Evolutionary conservation across 2,797 vertebrate genomes (phyloP), one percentile per base, ranked within the genome.

Genomic region (Diglossa cyanea): DNA sequence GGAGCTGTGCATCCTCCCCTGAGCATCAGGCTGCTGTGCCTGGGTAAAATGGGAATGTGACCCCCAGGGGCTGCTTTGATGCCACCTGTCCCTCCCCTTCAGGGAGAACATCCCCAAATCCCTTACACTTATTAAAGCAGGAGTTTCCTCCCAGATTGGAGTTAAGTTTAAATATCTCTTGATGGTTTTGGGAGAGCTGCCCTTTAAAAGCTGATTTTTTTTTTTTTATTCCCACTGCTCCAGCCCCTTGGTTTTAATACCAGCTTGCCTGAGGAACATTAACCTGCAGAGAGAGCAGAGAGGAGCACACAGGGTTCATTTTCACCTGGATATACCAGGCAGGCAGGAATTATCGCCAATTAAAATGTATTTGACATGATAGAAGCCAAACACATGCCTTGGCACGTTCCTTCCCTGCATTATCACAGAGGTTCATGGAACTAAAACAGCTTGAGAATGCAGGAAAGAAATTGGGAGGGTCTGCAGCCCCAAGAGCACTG

Each of bases 1-100:
- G 28, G 66, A 63, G 33, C 61, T 1, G 3, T 8, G 37, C 35
- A 30, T 33, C 67, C 37, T 74, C 4, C 23, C 21, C 61, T 54
- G 44, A 58, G 19, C 50, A 6, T 2, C 18, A 13, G 9, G 16
- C n/a, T 6, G 16, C n/a, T 6, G 8, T 26, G 35, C 26, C 61
- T 31, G 21, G 26, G 3, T 15, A 5, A 23, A 65, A 21, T 20
- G 53, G 74, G 57, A 71, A 67, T 10, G 18, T 88, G 47, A 10
- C 53, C 16, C 7, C 17, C 7, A 13, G 26, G 19, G 23, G 48
- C 42, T 60, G 25, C 2, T 2, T 57, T 60, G 19, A 3, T 48
- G 40, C 62, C 50, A 37, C 7, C 0, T 5, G 6, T 61, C 51
- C 51, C n/a, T 53, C 33, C 45, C 1, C 0, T 13, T 6, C 57